Conservation (phyloP, 2,113 vertebrate genomes). For the Pteruthius melanotis region DNA sequence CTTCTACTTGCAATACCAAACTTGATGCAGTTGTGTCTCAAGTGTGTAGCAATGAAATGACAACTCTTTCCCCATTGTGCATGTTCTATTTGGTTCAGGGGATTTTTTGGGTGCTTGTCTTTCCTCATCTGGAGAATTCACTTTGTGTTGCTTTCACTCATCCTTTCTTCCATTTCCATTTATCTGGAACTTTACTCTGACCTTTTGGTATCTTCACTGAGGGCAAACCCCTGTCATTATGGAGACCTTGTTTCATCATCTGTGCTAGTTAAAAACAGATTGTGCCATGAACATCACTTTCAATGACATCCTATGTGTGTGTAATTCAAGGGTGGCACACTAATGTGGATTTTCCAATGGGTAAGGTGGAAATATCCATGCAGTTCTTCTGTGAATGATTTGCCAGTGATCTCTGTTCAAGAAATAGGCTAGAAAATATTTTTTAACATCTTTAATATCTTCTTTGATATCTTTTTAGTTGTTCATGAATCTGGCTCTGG, state of each 20-base stretch:
- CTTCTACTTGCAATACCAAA: not conserved
- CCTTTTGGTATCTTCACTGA: not conserved
- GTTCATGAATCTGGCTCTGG: not conserved
- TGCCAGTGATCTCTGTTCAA: not conserved
- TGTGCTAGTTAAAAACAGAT: not conserved
- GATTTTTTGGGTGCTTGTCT: not conserved
- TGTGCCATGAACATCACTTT: not conserved
- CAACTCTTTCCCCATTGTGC: not conserved
- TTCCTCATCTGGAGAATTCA: not conserved
- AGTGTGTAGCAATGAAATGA: not conserved
- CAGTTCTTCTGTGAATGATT: not conserved
- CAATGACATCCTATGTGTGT: not conserved
- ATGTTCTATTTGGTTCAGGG: fast-evolving
- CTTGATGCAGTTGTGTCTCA: not conserved
- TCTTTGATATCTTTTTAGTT: not conserved
- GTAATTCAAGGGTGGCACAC: not conserved
- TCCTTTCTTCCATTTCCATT: not conserved
- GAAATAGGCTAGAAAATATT: not conserved
- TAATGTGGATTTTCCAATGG: not conserved
- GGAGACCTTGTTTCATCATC: not conserved
- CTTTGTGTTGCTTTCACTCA: not conserved
- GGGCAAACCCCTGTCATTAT: not conserved
- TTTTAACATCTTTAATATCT: not conserved
- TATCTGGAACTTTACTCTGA: not conserved
- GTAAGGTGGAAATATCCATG: not conserved